Evolutionary conservation across 2,888 invertebrate species (phyloP), one percentile per base, ranked within the genome.

Genomic region (Andrena hattorfiana): DNA sequence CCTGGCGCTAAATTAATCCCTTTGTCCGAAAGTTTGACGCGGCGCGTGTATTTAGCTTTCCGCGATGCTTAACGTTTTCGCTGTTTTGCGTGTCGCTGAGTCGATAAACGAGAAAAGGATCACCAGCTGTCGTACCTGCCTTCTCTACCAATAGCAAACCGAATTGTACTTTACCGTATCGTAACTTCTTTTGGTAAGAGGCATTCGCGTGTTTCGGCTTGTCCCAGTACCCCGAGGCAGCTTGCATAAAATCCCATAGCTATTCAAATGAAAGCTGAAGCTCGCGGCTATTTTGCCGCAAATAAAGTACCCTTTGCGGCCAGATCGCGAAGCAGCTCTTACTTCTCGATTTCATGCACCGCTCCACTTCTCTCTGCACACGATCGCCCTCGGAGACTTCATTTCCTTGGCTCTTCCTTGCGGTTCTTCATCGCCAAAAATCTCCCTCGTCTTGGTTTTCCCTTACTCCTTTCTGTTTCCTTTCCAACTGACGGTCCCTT

Each of bases 211-310:
- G 42, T 42, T 42, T 42, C 42, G 42, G 16, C 16, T 16, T 16
- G 42, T 42, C 42, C 16, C 42, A 1, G 42, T 56, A 20, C 20
- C 20, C 8, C 20, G 10, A 23, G 23, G 4, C 13, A 26, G 20
- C 13, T 56, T 10, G 20, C 51, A 59, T 30, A 59, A 59, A 74
- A 59, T 67, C 66, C 66, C 13, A 20, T 26, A n/a, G 75, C 60
- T 80, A 69, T 82, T 78, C 81, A 28, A 74, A 83, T 68, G 68
- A 73, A 82, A 35, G 66, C 20, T 54, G 23, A n/a, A 35, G 48
- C 63, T n/a, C 72, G 56, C 32, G 62, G 60, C 48, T 48, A 13
- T 76, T 76, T 68, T 64, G 63, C 59, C 49, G 71, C 7, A 20
- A 78, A 72, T 68, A 69, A 79, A 79, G 51, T 72, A 28, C 16